Conservation (phyloP, 2,113 vertebrate genomes). For the Sinosuthora webbiana region DNA sequence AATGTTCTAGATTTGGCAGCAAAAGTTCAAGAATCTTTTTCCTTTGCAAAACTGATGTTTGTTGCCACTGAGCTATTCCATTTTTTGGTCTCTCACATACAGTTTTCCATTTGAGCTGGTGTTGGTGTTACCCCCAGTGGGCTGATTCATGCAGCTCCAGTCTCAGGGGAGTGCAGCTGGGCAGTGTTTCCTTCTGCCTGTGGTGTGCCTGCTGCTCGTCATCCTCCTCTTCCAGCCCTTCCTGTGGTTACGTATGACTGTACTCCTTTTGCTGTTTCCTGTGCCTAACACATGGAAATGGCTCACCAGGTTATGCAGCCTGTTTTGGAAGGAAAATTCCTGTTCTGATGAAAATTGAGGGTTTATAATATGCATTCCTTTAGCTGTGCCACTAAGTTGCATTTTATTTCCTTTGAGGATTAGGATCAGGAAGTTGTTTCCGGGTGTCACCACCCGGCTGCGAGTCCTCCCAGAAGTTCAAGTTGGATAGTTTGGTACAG, state of each 20-base stretch:
- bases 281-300: neutral
- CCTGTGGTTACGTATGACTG: neutral
- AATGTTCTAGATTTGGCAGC: neutral
- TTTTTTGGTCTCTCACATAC: neutral
- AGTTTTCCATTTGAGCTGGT: neutral
- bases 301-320: neutral
- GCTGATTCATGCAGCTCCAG: neutral
- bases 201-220: neutral
- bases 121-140: neutral
- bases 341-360: neutral
- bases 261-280: neutral
- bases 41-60: neutral
- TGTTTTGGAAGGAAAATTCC: neutral
- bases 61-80: neutral
- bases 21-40: neutral
- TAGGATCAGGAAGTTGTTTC: constrained; percentile 23
- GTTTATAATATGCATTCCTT: neutral
- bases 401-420: constrained; percentile 22
- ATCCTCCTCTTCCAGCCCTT: neutral
- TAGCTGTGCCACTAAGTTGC: neutral
- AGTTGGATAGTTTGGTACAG: constrained; percentile 37
- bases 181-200: neutral
- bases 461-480: neutral
- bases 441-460: neutral
- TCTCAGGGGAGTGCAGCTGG: neutral